Evolutionary conservation across 64 coral and sea anemone species (phyloP).

Genomic region (Pachyseris speciosa): DNA sequence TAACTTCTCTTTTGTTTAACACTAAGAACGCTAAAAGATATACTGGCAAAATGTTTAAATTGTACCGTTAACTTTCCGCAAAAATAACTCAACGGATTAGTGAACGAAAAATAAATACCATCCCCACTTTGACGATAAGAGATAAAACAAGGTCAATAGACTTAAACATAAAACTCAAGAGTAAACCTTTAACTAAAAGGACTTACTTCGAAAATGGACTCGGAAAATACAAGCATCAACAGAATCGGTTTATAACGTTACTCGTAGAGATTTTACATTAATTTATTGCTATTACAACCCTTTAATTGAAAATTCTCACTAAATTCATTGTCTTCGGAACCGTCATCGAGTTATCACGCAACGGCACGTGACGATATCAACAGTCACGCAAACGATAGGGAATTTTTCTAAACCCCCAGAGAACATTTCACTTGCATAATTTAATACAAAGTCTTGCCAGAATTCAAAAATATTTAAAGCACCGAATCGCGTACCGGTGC

Average conservation of each 20-base stretch:
- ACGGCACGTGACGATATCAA: neutral
- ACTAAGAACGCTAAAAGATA: neutral
- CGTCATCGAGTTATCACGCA: no score
- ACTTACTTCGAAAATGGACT: neutral
- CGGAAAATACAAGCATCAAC: neutral
- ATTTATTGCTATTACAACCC: neutral
- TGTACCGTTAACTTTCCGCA: neutral
- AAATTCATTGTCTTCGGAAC: no score
- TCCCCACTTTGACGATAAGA: neutral
- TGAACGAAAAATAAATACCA: neutral
- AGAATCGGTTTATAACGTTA: neutral
- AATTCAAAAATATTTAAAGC: slow-evolving; percentile 30
- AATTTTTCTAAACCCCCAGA: neutral
- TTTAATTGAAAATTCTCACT: neutral
- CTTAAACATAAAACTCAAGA: neutral
- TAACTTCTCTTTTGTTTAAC: no score
- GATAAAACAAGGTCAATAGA: neutral
- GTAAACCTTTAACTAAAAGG: neutral
- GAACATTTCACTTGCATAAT: neutral
- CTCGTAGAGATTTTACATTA: slow-evolving; percentile 6
- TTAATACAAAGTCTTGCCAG: slow-evolving; percentile 10
- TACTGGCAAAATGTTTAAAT: neutral
- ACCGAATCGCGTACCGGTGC: neutral
- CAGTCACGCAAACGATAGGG: neutral
- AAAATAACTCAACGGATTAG: neutral